Percentiles rank a stretch among this genome's conserved stretches.
phyloP scores from a whole-genome alignment of 2,888 invertebrate genomes.

The Drosophila atroscutellata region DNA sequence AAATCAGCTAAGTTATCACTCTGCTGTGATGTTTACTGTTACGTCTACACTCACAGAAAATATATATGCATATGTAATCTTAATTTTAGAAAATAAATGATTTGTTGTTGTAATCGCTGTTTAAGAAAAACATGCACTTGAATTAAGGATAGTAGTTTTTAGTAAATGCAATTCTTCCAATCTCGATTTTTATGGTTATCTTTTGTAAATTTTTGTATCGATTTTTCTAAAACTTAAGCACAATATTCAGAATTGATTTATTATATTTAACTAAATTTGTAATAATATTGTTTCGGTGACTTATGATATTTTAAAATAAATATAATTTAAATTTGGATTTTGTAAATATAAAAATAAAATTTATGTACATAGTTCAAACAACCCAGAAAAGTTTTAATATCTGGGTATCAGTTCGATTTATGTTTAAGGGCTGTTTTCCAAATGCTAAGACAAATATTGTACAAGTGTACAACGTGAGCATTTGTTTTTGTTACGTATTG shows the following conservation, averaged over 20 bases:
- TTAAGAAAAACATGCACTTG: neutral
- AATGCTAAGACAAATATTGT: neutral
- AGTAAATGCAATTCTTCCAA: neutral
- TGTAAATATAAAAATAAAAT: neutral
- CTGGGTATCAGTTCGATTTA: neutral
- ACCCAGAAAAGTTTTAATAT: neutral
- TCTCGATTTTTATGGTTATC: neutral
- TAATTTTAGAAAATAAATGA: neutral
- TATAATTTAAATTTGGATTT: neutral
- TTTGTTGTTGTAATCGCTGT: neutral
- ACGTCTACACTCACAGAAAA: slow-evolving; percentile 7
- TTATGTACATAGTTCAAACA: neutral
- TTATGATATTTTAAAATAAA: slow-evolving; percentile 3
- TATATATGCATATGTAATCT: neutral
- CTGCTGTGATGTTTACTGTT: slow-evolving; percentile 5
- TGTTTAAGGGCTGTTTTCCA: neutral
- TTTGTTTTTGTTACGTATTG: neutral
- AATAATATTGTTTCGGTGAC: neutral
- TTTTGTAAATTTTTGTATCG: neutral
- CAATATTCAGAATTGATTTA: neutral
- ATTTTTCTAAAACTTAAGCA: neutral
- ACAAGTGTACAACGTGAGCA: neutral
- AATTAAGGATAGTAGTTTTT: neutral
- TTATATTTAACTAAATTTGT: neutral
- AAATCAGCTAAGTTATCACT: slow-evolving; percentile 51